Percentiles rank a stretch among this genome's conserved stretches.
Conservation (phyloP, 2,797 vertebrate genomes). For the Periparus ater region DNA sequence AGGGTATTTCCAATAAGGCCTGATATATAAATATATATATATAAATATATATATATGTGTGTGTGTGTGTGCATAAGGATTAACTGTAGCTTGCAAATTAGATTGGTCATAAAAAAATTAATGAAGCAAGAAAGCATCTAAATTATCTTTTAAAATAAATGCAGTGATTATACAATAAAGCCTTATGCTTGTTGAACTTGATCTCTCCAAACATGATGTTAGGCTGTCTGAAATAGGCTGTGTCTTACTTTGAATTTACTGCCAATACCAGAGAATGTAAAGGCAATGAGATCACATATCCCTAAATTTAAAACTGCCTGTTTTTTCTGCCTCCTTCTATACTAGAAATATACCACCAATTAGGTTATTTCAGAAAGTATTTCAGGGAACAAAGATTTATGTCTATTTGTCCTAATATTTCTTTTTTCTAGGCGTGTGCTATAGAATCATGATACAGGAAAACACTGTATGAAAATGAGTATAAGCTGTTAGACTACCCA, state of each 20-base stretch:
- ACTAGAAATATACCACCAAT: neutral
- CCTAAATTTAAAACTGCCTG: neutral
- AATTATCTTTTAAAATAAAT: neutral
- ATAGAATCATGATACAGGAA: neutral
- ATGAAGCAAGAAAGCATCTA: neutral
- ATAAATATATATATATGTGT: neutral
- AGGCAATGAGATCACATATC: neutral
- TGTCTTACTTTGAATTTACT: neutral
- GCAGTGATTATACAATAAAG: neutral
- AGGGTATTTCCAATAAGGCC: neutral
- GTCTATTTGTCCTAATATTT: neutral
- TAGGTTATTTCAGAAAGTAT: neutral
- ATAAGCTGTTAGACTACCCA: neutral
- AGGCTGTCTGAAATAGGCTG: neutral
- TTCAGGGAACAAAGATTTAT: neutral
- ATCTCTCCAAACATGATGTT: neutral
- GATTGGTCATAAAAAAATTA: neutral
- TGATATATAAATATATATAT: neutral
- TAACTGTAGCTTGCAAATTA: neutral
- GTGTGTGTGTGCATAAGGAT: neutral
- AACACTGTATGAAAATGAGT: neutral
- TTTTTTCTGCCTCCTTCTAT: neutral
- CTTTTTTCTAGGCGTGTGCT: neutral
- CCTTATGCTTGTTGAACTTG: neutral
- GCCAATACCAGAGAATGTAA: neutral